Conservation (phyloP, 2,113 vertebrate genomes). For the Sebastes fasciatus region DNA sequence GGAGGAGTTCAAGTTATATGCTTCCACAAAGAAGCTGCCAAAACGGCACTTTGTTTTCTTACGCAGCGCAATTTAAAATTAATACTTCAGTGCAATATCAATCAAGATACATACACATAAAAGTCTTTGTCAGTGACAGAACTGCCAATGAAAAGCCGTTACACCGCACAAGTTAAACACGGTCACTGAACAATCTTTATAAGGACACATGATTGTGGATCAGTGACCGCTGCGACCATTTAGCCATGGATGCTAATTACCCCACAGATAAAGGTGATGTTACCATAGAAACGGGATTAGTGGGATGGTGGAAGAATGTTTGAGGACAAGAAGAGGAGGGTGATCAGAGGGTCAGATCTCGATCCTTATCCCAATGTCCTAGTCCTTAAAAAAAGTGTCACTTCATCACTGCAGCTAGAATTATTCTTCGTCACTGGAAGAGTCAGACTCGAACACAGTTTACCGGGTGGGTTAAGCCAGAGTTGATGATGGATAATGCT, state of each 20-base stretch:
- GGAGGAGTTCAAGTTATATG: background rate
- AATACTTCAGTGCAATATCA: background rate
- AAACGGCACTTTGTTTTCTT: background rate
- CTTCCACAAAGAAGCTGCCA: background rate
- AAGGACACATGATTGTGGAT: background rate
- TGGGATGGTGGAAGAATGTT: conserved; percentile 12
- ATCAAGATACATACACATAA: background rate
- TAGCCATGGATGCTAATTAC: conserved; percentile 11
- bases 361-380: background rate
- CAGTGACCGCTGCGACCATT: background rate
- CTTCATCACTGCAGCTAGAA: background rate
- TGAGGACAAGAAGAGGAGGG: background rate
- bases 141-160: background rate
- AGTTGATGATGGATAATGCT: background rate
- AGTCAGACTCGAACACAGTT: background rate
- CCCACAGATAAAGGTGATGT: conserved; percentile 3
- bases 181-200: background rate
- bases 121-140: background rate
- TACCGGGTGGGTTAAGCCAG: background rate
- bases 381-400: background rate
- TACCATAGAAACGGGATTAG: conserved; percentile 38
- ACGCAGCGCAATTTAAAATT: background rate
- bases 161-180: background rate
- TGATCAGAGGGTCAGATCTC: background rate
- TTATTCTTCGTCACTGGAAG: background rate